Evolutionary conservation across 2,797 vertebrate genomes (phyloP).

Genomic region (Psittacula derbiana): DNA sequence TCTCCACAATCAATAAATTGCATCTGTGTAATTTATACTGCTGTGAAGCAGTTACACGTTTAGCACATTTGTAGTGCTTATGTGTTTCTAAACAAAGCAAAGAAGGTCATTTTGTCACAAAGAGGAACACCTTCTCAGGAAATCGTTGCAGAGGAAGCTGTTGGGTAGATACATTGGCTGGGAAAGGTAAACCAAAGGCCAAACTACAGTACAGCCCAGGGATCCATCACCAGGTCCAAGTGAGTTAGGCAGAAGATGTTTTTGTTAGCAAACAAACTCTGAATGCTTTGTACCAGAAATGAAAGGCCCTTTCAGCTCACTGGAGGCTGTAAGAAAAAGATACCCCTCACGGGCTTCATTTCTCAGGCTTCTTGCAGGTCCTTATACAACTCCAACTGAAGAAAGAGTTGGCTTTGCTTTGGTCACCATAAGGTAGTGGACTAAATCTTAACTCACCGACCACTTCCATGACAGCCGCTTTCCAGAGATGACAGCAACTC

Average conservation of each 20-base stretch:
- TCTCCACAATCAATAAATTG: background rate
- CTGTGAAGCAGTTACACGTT: background rate
- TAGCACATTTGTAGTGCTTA: background rate
- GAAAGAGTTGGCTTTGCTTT: background rate
- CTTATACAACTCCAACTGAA: background rate
- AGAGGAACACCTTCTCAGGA: background rate
- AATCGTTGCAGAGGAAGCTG: background rate
- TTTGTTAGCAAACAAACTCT: background rate
- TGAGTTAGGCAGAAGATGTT: background rate
- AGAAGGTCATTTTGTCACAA: background rate
- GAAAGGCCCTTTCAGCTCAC: background rate
- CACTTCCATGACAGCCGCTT: background rate
- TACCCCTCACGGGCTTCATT: background rate
- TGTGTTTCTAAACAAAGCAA: background rate
- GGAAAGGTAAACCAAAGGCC: background rate
- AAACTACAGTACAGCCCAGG: background rate
- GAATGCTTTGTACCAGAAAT: background rate
- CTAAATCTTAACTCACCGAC: background rate
- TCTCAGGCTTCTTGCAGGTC: background rate
- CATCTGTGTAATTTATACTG: background rate
- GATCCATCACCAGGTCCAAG: background rate
- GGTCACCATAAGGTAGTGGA: background rate
- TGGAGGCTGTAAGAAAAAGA: background rate
- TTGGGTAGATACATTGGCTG: background rate
- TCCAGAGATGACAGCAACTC: background rate